Conservation (phyloP, 2,797 vertebrate species). For the Alectoris magna region DNA sequence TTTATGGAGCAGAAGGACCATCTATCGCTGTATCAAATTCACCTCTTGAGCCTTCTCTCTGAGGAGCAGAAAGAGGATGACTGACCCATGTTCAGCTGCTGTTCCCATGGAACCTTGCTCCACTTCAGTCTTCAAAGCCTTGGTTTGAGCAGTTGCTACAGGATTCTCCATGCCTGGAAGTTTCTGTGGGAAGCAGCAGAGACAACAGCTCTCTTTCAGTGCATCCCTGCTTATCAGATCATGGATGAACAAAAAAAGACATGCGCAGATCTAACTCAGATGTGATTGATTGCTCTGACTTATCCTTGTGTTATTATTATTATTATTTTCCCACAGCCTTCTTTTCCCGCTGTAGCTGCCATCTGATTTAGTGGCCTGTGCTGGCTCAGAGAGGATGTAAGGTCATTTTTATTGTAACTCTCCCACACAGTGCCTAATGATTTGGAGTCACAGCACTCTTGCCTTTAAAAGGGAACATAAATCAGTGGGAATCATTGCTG, state of each 20-base stretch:
- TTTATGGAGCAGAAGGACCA: too few relatives aligned
- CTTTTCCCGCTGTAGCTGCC: background rate
- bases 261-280: background rate
- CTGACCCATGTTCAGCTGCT: too few relatives aligned
- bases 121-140: too few relatives aligned
- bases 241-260: background rate
- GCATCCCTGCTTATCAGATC: background rate
- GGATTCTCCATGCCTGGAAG: background rate
- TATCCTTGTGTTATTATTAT: background rate
- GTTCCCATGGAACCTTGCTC: too few relatives aligned
- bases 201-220: background rate
- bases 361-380: background rate
- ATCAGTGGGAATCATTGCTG: background rate
- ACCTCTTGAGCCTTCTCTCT: too few relatives aligned
- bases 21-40: too few relatives aligned
- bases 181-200: background rate
- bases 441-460: background rate
- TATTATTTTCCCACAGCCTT: background rate
- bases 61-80: too few relatives aligned
- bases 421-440: background rate
- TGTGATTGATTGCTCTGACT: background rate
- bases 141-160: background rate
- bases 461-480: slow-evolving; percentile 39
- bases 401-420: slow-evolving; percentile 4
- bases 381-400: background rate